Base-by-base conservation (phyloP, 2,113 vertebrate genomes). In the Coptodon rendalli region DNA sequence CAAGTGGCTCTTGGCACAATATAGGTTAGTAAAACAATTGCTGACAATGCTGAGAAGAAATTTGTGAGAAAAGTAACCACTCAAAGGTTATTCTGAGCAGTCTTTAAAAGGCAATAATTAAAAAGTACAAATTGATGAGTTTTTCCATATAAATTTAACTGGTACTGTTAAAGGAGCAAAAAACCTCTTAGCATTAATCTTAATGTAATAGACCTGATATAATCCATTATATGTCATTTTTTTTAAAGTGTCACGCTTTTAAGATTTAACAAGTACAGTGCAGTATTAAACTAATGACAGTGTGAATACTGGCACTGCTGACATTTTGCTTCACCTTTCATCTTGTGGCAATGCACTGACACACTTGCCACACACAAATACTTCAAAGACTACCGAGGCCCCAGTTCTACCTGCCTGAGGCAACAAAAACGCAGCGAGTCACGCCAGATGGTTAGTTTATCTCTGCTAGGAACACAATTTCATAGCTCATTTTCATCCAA, bases 281-380 rank as follows among this genome's bases (percentile, higher is more conserved):
- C 45, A 43, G 36, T 73, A 54, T 40, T 68, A 76, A 76, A 76
- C 6, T 7, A 29, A 76, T 76, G 24, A 29, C 43, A 48, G 71
- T 76, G 56, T 76, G 63, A 50, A 11, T 57, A 88, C 68, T 2
- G 40, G 71, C 87, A 45, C 80, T 54, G 2, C 80, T 92, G 93
- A 91, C 93, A 93, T 94, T 89, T 91, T n/a, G 82, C 84, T 66
- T 86, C 81, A 87, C 84, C 84, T 92, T 91, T 93, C 84, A 91
- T 87, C 63, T 57, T 76, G 84, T 84, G 84, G 63, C 38, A 13
- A 87, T 40, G 7, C 68, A 29, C 53, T 66, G 19, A 80, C 52
- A 53, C 81, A 53, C 78, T 80, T 86, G 82, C 66, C 89, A 36
- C 83, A 89, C 81, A 84, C 24, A 82, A 61, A 54, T 50, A 34